Percentiles rank a stretch among this genome's conserved stretches.
These are phyloP conservation scores for Microplitis demolitor DNA, from an alignment of 1,140 invertebrate genomes.

Conservation along the genomic window DNA sequence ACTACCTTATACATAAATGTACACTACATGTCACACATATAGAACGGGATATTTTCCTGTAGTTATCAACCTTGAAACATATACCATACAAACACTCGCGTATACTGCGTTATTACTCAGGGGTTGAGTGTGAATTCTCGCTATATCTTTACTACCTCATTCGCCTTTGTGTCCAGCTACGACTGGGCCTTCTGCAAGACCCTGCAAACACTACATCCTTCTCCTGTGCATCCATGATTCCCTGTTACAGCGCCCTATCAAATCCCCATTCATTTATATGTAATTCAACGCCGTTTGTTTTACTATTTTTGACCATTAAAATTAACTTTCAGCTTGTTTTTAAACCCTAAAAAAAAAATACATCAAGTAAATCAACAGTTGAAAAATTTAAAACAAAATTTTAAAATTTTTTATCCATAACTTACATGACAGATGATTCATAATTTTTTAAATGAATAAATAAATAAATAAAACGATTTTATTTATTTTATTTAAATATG, in stretches of 20 bases:
- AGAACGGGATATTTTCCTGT: constrained; percentile 3
- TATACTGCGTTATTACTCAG: neutral
- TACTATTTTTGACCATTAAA: neutral
- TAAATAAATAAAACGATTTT: too few relatives aligned
- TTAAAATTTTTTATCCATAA: too few relatives aligned
- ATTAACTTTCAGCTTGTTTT: neutral
- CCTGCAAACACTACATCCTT: constrained; percentile 34
- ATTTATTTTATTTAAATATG: too few relatives aligned
- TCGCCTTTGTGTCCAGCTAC: too few relatives aligned
- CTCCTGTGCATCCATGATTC: constrained; percentile 48
- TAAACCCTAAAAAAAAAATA: neutral
- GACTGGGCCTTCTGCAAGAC: constrained; percentile 40
- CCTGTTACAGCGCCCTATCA: constrained; percentile 61
- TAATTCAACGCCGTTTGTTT: constrained; percentile 25
- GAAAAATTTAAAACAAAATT: too few relatives aligned
- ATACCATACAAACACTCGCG: neutral
- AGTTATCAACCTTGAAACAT: neutral
- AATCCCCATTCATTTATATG: constrained; percentile 59
- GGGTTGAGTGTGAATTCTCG: constrained; percentile 14
- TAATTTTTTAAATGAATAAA: too few relatives aligned
- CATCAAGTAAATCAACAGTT: too few relatives aligned
- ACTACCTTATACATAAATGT: neutral
- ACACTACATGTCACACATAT: neutral
- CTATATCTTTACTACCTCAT: constrained; percentile 27
- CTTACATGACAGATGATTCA: too few relatives aligned